Conservation (phyloP, 2,797 vertebrate species). For the Ceryle rudis region DNA sequence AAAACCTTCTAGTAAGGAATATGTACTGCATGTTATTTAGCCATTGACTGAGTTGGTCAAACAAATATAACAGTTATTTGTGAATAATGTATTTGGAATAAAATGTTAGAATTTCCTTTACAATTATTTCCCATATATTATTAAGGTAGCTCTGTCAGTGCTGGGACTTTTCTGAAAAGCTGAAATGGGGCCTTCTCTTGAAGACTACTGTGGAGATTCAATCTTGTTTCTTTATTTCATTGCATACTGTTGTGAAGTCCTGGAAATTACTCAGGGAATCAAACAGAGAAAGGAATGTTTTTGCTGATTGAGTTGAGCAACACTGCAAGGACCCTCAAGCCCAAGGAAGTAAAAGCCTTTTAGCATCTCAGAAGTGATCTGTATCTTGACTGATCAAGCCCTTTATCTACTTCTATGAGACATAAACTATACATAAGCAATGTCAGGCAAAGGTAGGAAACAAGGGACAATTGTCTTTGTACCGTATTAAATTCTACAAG, state of each 20-base stretch:
- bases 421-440: not conserved
- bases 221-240: not conserved
- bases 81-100: not conserved
- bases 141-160: not conserved
- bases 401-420: not conserved
- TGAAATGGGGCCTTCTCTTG: not conserved
- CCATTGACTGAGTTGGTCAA: not conserved
- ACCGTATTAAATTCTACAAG: not conserved
- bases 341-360: not conserved
- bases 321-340: not conserved
- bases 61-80: not conserved
- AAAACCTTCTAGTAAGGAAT: not conserved
- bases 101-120: not conserved
- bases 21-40: not conserved
- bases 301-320: not conserved
- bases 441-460: not conserved
- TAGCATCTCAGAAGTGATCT: not conserved
- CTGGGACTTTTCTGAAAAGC: not conserved
- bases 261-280: not conserved
- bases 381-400: not conserved
- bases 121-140: not conserved
- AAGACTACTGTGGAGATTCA: not conserved
- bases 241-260: not conserved
- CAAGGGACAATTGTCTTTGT: not conserved
- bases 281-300: not conserved